Percentiles rank a stretch among this genome's conserved stretches.
Conservation (phyloP, 2,797 vertebrate genomes). For the Arremon brunneinucha region DNA sequence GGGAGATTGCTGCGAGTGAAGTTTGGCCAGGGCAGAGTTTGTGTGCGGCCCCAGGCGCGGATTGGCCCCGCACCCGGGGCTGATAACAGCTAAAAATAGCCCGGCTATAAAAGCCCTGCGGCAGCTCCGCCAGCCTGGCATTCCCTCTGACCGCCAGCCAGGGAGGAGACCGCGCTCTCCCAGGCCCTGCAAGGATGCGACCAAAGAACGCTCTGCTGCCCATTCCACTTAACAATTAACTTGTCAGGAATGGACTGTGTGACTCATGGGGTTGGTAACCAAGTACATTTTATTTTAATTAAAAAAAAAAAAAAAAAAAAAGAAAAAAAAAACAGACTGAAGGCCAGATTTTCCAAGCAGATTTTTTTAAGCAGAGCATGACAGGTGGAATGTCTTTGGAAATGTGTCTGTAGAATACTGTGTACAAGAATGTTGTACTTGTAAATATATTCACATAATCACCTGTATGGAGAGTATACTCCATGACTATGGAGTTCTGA, state of each 20-base stretch:
- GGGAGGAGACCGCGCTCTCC: not conserved
- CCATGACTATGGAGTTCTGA: accelerated
- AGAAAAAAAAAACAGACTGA: not conserved
- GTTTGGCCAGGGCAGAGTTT: conserved; percentile 63
- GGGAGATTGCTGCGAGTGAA: not conserved
- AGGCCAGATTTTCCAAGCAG: not conserved
- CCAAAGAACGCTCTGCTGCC: not conserved
- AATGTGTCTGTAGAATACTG: not conserved
- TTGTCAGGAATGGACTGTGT: not conserved
- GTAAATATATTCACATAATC: not conserved
- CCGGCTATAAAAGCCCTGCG: conserved; percentile 52
- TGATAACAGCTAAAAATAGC: conserved; percentile 72
- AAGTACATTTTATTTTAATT: not conserved
- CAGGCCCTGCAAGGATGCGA: not conserved
- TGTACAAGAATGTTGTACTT: not conserved
- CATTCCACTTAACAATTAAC: conserved; percentile 36
- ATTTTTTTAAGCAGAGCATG: not conserved
- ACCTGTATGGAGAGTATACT: not conserved
- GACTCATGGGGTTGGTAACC: not conserved
- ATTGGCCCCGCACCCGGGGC: conserved; percentile 12
- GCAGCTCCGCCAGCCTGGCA: not conserved
- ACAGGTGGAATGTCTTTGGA: not conserved
- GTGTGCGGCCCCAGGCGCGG: not conserved
- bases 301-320: not conserved
- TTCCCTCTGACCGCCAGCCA: not conserved